These are phyloP conservation scores for Tychaedon coryphoeus DNA, from an alignment of 2,113 vertebrate genomes.

Conservation along the genomic window DNA sequence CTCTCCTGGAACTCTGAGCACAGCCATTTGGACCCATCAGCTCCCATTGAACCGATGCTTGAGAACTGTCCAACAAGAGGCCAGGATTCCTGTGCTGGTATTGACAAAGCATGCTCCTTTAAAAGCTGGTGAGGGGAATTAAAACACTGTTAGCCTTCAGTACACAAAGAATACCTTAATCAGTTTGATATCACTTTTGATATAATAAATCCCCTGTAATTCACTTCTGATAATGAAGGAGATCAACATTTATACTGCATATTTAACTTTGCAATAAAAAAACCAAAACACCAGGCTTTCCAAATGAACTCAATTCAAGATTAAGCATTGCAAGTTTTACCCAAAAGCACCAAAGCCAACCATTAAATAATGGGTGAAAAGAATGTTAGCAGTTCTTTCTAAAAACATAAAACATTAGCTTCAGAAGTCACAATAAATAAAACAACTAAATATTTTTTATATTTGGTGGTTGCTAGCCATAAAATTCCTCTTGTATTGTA, in stretches of 20 bases:
- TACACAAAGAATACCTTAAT: background rate
- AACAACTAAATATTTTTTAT: background rate
- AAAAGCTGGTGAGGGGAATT: conserved; percentile 71
- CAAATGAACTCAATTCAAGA: background rate
- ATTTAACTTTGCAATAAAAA: background rate
- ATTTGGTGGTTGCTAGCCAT: background rate
- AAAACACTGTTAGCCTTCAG: background rate
- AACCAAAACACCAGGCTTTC: background rate
- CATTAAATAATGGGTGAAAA: background rate
- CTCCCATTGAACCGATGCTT: conserved; percentile 94
- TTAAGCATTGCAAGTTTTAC: background rate
- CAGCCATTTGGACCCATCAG: conserved; percentile 91
- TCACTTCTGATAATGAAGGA: background rate
- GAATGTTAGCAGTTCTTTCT: background rate
- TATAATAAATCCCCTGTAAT: background rate
- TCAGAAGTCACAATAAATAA: background rate
- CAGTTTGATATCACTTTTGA: background rate
- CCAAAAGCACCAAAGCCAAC: background rate
- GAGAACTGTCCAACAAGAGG: conserved; percentile 94
- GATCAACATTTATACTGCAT: background rate
- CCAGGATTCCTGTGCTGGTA: conserved; percentile 77
- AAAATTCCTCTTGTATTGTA: background rate
- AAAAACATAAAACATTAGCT: background rate
- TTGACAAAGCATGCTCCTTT: conserved; percentile 64
- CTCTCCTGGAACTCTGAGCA: conserved; percentile 90